Conservation (phyloP, 1,140 invertebrate species). For the Saccostrea cuccullata region DNA sequence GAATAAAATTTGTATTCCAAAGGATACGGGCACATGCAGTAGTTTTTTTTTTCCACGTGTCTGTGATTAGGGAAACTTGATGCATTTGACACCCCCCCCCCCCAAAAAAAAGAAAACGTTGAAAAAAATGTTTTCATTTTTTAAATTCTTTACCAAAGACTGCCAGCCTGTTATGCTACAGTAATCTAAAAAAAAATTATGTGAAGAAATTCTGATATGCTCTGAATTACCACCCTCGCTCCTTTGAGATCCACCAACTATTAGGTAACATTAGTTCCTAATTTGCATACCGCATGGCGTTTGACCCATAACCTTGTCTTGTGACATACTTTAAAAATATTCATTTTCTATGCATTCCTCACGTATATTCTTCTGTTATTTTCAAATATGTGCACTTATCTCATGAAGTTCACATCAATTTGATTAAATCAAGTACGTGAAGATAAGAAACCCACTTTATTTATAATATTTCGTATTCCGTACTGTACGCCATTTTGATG, state of each 20-base stretch:
- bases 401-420: background rate
- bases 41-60: too few relatives aligned
- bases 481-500: slow-evolving; percentile 63
- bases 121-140: too few relatives aligned
- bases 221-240: background rate
- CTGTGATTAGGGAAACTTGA: too few relatives aligned
- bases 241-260: background rate
- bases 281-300: slow-evolving; percentile 34
- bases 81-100: too few relatives aligned
- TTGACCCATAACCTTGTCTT: slow-evolving; percentile 28
- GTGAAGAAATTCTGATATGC: too few relatives aligned
- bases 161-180: too few relatives aligned
- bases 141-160: too few relatives aligned
- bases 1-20: too few relatives aligned
- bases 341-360: background rate
- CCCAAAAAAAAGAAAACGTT: too few relatives aligned
- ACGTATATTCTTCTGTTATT: background rate
- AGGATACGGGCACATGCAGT: too few relatives aligned
- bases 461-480: slow-evolving; percentile 10
- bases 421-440: background rate
- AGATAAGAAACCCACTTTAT: slow-evolving; percentile 61
- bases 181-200: too few relatives aligned
- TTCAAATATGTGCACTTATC: background rate
- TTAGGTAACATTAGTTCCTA: background rate
- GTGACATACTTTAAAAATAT: background rate